Conservation (phyloP, 2,113 vertebrate species). For the Cyprinodon variegatus region DNA sequence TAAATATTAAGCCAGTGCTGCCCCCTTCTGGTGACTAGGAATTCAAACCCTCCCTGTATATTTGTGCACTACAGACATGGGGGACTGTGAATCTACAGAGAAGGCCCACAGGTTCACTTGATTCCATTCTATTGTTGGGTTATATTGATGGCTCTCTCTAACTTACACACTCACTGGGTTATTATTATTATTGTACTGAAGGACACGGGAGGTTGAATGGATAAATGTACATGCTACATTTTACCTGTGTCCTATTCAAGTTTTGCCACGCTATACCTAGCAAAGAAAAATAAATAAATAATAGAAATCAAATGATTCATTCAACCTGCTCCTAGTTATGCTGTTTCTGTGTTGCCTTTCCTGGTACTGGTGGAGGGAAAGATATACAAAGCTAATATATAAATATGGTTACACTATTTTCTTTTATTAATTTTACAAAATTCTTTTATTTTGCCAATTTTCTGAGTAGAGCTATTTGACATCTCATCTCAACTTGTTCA, state of each 20-base stretch:
- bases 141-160: conserved; percentile 33
- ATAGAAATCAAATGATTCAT: conserved; percentile 24
- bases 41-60: conserved; percentile 28
- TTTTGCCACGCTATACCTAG: conserved; percentile 49
- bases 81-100: conserved; percentile 32
- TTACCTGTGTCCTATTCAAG: conserved; percentile 46
- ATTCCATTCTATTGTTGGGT: conserved; percentile 35
- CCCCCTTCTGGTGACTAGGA: conserved; percentile 54
- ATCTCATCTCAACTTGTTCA: conserved; percentile 13
- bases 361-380: conserved; percentile 42
- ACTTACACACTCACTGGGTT: conserved; percentile 35
- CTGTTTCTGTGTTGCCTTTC: conserved; percentile 32
- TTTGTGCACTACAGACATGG: conserved; percentile 42
- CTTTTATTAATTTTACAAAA: not conserved
- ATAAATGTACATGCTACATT: conserved; percentile 30
- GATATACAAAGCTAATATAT: conserved; percentile 70
- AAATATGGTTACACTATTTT: conserved; percentile 43
- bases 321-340: conserved; percentile 20
- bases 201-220: conserved; percentile 37
- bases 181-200: conserved; percentile 37
- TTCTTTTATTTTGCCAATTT: conserved; percentile 16
- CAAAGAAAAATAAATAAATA: conserved; percentile 22
- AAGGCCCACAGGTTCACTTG: conserved; percentile 19
- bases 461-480: conserved; percentile 21
- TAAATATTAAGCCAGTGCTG: conserved; percentile 48